Conservation (phyloP, 2,113 vertebrate genomes). For the Thunnus thynnus region DNA sequence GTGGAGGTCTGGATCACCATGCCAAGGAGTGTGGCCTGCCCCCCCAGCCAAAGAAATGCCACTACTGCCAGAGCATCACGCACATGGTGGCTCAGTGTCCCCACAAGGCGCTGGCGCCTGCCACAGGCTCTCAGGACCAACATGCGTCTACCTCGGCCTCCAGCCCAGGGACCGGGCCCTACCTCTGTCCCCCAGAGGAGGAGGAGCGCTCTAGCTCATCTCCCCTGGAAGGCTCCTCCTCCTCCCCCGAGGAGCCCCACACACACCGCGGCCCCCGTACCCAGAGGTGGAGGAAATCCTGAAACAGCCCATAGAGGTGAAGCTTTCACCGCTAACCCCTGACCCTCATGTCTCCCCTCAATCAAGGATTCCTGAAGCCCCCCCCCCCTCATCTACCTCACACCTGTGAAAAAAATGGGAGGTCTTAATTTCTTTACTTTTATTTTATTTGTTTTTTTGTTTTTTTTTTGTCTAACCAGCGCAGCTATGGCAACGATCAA, state of each 20-base stretch:
- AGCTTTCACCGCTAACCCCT: constrained; percentile 48
- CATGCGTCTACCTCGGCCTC: constrained; percentile 84
- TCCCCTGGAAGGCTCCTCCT: constrained; percentile 89
- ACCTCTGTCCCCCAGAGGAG: constrained; percentile 84
- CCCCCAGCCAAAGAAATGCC: constrained; percentile 99
- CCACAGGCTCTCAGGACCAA: constrained; percentile 93
- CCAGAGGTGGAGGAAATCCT: constrained; percentile 96
- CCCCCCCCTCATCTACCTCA: constrained; percentile 84
- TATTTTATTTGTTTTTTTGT: constrained; percentile 25
- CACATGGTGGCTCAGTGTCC: constrained; percentile 98
- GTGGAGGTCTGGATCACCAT: constrained; percentile 97
- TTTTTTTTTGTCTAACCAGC: constrained; percentile 56
- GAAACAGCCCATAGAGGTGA: constrained; percentile 71
- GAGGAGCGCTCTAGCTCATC: constrained; percentile 87
- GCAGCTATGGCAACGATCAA: constrained; percentile 79
- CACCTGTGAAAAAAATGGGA: constrained; percentile 78
- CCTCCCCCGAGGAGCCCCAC: constrained; percentile 90
- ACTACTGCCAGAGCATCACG: constrained; percentile 97
- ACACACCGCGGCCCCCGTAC: constrained; percentile 89
- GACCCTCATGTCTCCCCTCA: constrained; percentile 75
- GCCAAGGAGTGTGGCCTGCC: constrained; percentile 99
- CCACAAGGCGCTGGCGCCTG: constrained; percentile 85
- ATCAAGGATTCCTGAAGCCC: constrained; percentile 75
- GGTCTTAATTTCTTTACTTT: constrained; percentile 70
- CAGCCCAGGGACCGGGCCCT: constrained; percentile 77